phyloP scores from a whole-genome alignment of 2,113 vertebrate species.

The Thymallus thymallus region DNA sequence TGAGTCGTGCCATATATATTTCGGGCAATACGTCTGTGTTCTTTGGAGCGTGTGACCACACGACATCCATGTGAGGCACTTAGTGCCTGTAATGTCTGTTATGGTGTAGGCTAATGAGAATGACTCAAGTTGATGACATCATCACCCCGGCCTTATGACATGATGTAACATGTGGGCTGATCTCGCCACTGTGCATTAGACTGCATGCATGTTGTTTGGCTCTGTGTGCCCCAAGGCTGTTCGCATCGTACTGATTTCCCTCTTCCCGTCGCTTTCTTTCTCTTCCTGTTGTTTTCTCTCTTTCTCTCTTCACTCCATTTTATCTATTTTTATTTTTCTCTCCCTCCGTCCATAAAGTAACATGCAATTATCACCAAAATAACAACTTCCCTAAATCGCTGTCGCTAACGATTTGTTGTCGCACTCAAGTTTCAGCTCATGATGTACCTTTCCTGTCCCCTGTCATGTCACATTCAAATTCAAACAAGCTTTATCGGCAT shows the following conservation, averaged over 20 bases:
- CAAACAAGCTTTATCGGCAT: conserved; percentile 52
- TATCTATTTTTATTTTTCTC: not conserved
- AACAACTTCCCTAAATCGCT: conserved; percentile 47
- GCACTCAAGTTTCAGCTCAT: conserved; percentile 36
- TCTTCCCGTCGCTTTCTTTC: conserved; percentile 10
- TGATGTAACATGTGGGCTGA: conserved; percentile 43
- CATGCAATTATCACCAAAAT: conserved; percentile 56
- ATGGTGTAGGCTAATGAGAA: conserved; percentile 44
- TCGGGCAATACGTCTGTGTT: not conserved
- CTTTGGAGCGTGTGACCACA: not conserved
- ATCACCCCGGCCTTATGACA: conserved; percentile 27
- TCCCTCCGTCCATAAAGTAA: conserved; percentile 33
- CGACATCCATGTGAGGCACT: conserved; percentile 7
- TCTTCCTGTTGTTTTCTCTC: not conserved
- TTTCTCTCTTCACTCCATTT: not conserved
- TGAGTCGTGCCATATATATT: not conserved
- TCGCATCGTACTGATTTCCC: conserved; percentile 39
- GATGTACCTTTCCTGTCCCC: conserved; percentile 25
- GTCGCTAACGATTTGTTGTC: conserved; percentile 49
- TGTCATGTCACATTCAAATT: conserved; percentile 54
- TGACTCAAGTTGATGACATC: conserved; percentile 50
- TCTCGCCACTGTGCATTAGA: conserved; percentile 31
- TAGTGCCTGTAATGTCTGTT: conserved; percentile 16
- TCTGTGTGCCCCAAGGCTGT: conserved; percentile 39
- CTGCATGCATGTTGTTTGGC: conserved; percentile 31